Percentiles rank a stretch among this genome's conserved stretches.
These are phyloP conservation scores for Thripadectes ignobilis DNA, from an alignment of 2,797 vertebrate genomes.

Conservation along the genomic window DNA sequence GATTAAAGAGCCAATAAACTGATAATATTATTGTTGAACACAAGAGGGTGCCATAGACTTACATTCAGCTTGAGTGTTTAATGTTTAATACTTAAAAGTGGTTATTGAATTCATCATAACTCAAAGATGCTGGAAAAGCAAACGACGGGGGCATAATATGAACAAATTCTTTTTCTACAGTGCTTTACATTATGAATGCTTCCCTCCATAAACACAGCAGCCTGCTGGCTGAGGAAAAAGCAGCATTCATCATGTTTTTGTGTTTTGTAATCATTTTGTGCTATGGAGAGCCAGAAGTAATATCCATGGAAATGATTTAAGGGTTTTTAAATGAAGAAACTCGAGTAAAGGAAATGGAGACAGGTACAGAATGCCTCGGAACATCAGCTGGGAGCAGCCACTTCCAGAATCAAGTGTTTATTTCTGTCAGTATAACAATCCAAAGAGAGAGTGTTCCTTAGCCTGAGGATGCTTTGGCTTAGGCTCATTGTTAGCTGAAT, in stretches of 20 bases:
- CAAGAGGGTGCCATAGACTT: slow-evolving; percentile 57
- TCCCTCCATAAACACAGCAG: background rate
- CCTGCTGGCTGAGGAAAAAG: background rate
- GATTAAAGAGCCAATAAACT: background rate
- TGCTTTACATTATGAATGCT: slow-evolving; percentile 25
- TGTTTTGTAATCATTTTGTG: slow-evolving; percentile 28
- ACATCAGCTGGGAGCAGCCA: background rate
- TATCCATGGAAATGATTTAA: slow-evolving; percentile 41
- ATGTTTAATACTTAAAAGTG: background rate
- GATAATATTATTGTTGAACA: background rate
- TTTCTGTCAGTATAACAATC: background rate
- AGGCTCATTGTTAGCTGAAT: background rate
- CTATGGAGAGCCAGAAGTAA: background rate
- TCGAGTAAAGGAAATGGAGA: background rate
- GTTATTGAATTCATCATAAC: background rate
- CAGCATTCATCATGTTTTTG: background rate
- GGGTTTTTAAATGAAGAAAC: slow-evolving; percentile 43
- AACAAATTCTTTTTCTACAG: background rate
- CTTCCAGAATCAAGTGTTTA: background rate
- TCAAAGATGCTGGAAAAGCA: background rate
- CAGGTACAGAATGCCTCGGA: background rate
- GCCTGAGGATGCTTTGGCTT: accelerated
- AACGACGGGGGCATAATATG: background rate
- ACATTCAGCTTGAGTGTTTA: background rate
- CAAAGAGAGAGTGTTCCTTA: background rate